Evolutionary conservation across 1,140 invertebrate genomes (phyloP), one percentile per base, ranked within the genome.

Genomic region (Augochlora pura): DNA sequence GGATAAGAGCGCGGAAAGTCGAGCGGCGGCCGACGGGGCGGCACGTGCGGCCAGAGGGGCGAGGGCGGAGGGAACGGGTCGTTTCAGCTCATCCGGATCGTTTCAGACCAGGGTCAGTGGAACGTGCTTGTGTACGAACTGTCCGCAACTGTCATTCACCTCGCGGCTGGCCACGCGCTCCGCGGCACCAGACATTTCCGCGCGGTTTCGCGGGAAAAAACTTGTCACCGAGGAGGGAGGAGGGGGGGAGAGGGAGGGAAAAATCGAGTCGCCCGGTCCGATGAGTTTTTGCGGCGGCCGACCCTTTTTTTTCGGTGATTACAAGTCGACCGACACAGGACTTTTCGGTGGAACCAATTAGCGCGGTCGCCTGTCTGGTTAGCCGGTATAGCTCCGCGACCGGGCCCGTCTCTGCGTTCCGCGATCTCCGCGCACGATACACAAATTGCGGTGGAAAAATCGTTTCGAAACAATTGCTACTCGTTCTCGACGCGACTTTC

Each of bases 141-240:
- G 85, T 86, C 85, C 85, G 85, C 84, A 83, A 86, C 85, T 86
- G 85, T 86, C 85, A 86, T 86, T 86, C 81, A 86, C 84, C 85
- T 86, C 74, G 72, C 65, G 80, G 67, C 64, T 27, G 32, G 68
- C 76, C 67, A 59, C 82, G 75, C 52, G 72, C 67, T 72, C 65
- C 65, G 70, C 59, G 21, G 23, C 46, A 46, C 42, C 42, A 52
- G 59, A 84, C 72, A 81, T 80, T 80, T 69, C 72, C 69, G 77
- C 66, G 63, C 59, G 70, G 72, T 54, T 63, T 63, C 57, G 49
- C 66, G 72, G 57, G 79, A 63, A 69, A n/a, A 79, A 73, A 82
- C 57, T 39, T 73, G 59, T 59, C 46, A 23, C 52, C 42, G 7
- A 7, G 39, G 39, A n/a, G n/a, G n/a, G n/a, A n/a, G n/a, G n/a